phyloP scores from a whole-genome alignment of 2,888 invertebrate genomes.

The Spilarctia lutea region DNA sequence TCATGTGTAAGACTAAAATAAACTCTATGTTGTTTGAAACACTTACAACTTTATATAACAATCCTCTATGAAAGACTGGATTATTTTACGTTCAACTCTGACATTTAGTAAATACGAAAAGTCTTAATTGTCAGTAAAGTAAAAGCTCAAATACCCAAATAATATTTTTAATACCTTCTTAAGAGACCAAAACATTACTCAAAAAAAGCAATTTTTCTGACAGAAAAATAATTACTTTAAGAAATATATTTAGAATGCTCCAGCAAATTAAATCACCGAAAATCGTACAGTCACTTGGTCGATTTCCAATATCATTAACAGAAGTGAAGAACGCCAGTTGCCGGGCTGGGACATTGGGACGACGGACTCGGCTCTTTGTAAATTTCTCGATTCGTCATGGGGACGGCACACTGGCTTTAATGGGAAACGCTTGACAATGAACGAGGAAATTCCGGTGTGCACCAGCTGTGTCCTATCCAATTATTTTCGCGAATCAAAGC shows the following conservation, averaged over 20 bases:
- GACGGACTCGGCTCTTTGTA: constrained; percentile 62
- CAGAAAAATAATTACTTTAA: constrained; percentile 39
- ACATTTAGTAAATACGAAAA: neutral
- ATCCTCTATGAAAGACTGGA: neutral
- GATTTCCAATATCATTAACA: constrained; percentile 64
- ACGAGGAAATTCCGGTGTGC: constrained; percentile 74
- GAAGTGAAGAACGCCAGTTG: constrained; percentile 48
- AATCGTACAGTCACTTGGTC: constrained; percentile 58
- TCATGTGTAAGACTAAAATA: neutral
- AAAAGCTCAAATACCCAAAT: constrained; percentile 4
- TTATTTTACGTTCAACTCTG: neutral
- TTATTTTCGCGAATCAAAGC: constrained; percentile 71
- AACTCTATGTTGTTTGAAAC: neutral
- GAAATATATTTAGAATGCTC: constrained; percentile 41
- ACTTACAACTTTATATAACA: neutral
- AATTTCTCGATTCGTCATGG: constrained; percentile 70
- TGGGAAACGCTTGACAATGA: constrained; percentile 73
- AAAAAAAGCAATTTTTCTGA: constrained; percentile 29
- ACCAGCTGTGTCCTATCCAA: constrained; percentile 67
- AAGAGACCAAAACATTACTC: constrained; percentile 30
- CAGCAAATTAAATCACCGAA: constrained; percentile 52
- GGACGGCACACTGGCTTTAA: constrained; percentile 62
- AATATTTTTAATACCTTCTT: constrained; percentile 24
- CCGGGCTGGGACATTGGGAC: constrained; percentile 45
- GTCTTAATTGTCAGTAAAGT: no score